Percentiles rank a stretch among this genome's conserved stretches.
Conservation (phyloP, 2,797 vertebrate species). For the Chloroceryle amazona region DNA sequence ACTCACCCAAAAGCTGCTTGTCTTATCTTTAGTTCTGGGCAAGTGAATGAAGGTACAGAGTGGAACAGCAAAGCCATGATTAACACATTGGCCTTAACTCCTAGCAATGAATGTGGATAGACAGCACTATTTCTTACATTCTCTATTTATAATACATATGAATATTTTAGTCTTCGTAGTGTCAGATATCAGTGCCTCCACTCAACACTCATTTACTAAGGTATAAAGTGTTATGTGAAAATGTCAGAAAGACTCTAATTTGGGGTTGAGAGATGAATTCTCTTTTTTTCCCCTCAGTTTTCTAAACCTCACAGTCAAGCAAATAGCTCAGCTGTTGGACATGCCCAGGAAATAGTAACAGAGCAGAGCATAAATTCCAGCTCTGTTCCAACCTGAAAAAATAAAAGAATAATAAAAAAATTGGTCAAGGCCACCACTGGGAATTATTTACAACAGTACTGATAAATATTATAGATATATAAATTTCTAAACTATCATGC, state of each 20-base stretch:
- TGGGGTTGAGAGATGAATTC: background rate
- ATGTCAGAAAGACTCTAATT: background rate
- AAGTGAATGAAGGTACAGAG: background rate
- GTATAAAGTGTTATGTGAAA: background rate
- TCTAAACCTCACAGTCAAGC: background rate
- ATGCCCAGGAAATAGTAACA: background rate
- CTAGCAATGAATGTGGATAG: background rate
- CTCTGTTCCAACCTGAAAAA: background rate
- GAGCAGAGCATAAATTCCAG: background rate
- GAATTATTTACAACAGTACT: background rate
- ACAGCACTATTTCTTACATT: background rate
- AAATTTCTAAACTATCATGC: background rate
- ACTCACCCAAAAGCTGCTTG: background rate
- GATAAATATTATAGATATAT: background rate
- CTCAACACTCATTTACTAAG: background rate
- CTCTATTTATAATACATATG: background rate
- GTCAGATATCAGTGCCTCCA: slow-evolving; percentile 4
- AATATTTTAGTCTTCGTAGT: slow-evolving; percentile 11
- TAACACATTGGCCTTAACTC: background rate
- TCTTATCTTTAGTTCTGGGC: background rate
- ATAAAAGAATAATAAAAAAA: background rate
- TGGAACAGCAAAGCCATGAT: background rate
- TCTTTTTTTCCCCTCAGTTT: background rate
- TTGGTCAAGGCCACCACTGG: background rate
- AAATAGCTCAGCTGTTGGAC: background rate